These are phyloP conservation scores for Bembecia ichneumoniformis DNA, from an alignment of 2,888 invertebrate genomes.

Conservation along the genomic window DNA sequence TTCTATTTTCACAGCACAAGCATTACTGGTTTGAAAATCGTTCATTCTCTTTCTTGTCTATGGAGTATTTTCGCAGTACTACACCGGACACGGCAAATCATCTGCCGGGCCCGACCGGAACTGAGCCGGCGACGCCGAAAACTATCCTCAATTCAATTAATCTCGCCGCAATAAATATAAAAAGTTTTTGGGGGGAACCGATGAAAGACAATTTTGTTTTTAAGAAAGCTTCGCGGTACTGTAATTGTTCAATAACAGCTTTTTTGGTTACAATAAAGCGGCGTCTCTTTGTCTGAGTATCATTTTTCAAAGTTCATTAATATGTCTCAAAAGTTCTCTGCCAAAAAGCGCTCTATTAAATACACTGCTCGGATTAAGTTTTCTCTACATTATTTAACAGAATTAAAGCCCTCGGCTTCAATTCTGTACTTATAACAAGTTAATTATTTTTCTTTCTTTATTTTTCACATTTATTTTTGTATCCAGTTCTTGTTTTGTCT, in stretches of 20 bases:
- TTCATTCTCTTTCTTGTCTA: constrained; percentile 4
- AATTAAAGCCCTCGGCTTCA: too few relatives aligned
- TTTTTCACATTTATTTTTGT: too few relatives aligned
- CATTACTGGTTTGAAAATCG: too few relatives aligned
- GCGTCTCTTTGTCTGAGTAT: neutral
- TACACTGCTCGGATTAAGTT: too few relatives aligned
- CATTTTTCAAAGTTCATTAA: neutral
- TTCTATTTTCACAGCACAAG: too few relatives aligned
- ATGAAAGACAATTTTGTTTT: neutral
- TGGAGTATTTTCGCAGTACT: neutral
- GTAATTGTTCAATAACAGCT: neutral
- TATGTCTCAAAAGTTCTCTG: too few relatives aligned
- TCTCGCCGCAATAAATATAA: constrained; percentile 17
- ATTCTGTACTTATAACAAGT: too few relatives aligned
- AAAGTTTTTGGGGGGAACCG: neutral
- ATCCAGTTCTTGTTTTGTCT: too few relatives aligned
- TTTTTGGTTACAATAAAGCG: neutral
- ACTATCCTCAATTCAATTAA: constrained; percentile 45
- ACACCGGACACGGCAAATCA: constrained; percentile 59
- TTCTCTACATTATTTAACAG: too few relatives aligned
- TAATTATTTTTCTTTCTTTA: too few relatives aligned
- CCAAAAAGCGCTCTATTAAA: too few relatives aligned
- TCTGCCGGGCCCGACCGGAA: constrained; percentile 44
- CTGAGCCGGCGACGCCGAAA: constrained; percentile 40
- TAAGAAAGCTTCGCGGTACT: neutral